phyloP scores from a whole-genome alignment of 2,113 vertebrate genomes.

The Callionymus lyra region DNA sequence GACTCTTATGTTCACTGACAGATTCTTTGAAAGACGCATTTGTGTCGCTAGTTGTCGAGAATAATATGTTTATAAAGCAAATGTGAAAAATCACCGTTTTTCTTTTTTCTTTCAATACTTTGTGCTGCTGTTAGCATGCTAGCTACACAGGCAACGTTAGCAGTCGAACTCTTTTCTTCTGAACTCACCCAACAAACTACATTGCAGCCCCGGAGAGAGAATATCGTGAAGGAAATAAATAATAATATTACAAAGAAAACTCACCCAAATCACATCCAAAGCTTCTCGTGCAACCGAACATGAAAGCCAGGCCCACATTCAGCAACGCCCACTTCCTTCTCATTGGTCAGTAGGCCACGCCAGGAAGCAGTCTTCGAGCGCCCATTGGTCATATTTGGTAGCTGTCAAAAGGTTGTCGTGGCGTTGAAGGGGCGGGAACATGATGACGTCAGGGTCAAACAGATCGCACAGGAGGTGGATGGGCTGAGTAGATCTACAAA shows the following conservation, averaged over 20 bases:
- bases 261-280: constrained; percentile 48
- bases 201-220: no score
- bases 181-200: neutral
- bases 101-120: constrained; percentile 51
- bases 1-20: neutral
- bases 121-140: constrained; percentile 32
- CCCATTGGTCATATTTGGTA: constrained; percentile 31
- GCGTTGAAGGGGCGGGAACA: constrained; percentile 27
- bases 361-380: neutral
- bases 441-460: constrained; percentile 28
- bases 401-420: constrained; percentile 27
- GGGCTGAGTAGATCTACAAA: constrained; percentile 19
- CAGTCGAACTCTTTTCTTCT: constrained; percentile 2
- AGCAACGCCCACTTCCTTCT: constrained; percentile 14
- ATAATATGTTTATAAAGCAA: constrained; percentile 11
- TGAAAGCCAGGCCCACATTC: constrained; percentile 52
- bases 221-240: constrained; percentile 12
- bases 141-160: constrained; percentile 4
- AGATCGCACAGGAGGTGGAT: constrained; percentile 40
- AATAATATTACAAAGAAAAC: constrained; percentile 42
- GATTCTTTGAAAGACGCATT: no score
- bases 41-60: neutral
- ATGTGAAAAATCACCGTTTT: constrained; percentile 58
- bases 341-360: constrained; percentile 26
- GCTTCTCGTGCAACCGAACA: constrained; percentile 56